phyloP scores from a whole-genome alignment of 1,140 invertebrate genomes.

The Andricus grossulariae region DNA sequence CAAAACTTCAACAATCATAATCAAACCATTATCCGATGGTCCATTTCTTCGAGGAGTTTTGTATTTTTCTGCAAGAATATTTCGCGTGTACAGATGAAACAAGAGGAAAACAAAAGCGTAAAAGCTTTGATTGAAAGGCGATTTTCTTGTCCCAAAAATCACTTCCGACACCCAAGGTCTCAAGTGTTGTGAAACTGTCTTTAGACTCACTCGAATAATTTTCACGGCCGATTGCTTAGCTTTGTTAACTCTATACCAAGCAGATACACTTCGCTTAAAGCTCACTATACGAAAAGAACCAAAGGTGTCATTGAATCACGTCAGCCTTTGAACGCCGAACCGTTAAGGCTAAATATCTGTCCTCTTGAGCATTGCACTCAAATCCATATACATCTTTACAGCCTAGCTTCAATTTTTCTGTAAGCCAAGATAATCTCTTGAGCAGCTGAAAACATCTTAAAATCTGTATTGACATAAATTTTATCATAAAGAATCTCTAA shows the following conservation, averaged over 20 bases:
- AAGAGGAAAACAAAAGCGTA: not conserved
- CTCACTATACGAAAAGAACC: not conserved
- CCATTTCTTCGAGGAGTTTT: too few relatives aligned
- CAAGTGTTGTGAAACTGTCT: conserved; percentile 1
- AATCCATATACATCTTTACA: not conserved
- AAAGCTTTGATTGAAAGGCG: not conserved
- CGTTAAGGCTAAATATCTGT: not conserved
- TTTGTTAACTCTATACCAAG: not conserved
- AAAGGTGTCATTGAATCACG: conserved; percentile 8
- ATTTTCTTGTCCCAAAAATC: too few relatives aligned
- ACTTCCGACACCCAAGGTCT: not conserved
- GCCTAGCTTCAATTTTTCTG: not conserved
- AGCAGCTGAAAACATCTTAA: not conserved
- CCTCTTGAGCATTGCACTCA: not conserved
- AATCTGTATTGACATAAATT: not conserved
- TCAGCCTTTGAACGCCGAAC: conserved; percentile 1
- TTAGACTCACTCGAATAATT: conserved; percentile 3
- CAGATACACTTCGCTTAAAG: not conserved
- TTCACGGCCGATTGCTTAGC: not conserved
- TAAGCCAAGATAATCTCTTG: not conserved
- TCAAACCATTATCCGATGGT: too few relatives aligned
- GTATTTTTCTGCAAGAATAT: conserved; percentile 33
- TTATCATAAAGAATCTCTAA: not conserved
- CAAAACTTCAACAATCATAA: too few relatives aligned
- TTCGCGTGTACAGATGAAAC: conserved; percentile 33